Evolutionary conservation across 2,113 vertebrate species (phyloP), one percentile per base, ranked within the genome.

Genomic region (Cottus gobio): DNA sequence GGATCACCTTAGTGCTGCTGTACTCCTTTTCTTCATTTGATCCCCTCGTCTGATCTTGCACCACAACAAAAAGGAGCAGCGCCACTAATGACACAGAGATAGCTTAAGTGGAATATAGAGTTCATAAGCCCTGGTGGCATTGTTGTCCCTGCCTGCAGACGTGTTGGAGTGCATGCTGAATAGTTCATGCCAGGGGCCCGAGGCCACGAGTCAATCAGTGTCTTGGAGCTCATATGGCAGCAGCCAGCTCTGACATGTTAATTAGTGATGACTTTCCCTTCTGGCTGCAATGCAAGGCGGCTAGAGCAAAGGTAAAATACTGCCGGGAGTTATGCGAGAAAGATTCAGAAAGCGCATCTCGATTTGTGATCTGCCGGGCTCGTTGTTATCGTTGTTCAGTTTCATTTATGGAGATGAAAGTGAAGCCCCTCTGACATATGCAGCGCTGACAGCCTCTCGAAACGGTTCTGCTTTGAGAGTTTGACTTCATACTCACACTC

Each of bases 361-460:
- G 7, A 36, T 69, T 68, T 92, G 92, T 93, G 87, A 94, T 93
- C 92, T 85, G 66, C 79, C 11, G 37, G 74, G 75, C 90, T 88
- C 31, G 15, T 58, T 74, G 78, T 85, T 89, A 87, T 92, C 85
- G 75, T 88, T 79, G 89, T 90, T 90, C 81, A 44, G 76, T 93
- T 91, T 90, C 87, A 85, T 83, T 93, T 88, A 80, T 56, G 61
- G 76, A 91, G 90, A 92, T 90, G 77, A 92, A 90, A 91, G 87
- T 31, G 20, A 71, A 60, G 79, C 67, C 57, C 6, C 37, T 64
- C 71, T 79, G 78, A 87, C 85, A 76, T 76, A 39, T 42, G 58
- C 60, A 54, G n/a, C 24, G 42, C 71, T 84, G 80, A 86, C 76
- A 75, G 85, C 71, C 80, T 86, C 63, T 77, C 60, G 52, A 85